Percentiles rank a stretch among this genome's conserved stretches.
These are phyloP conservation scores for Gila robusta DNA, from an alignment of 2,797 vertebrate genomes.

Conservation along the genomic window DNA sequence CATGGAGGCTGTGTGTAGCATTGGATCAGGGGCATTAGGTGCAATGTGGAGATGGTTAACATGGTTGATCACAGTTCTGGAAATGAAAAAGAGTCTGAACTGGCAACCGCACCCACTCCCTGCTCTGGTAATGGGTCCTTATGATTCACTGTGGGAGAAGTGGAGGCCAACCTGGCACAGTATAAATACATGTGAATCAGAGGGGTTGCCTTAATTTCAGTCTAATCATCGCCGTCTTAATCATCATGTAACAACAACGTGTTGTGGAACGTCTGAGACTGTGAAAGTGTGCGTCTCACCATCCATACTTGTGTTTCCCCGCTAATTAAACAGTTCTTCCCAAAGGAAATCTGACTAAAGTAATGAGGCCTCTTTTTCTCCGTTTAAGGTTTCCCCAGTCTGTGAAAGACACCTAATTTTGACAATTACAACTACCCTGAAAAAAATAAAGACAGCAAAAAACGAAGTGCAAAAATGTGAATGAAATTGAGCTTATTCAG, in stretches of 20 bases:
- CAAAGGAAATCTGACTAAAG: constrained; percentile 65
- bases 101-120: constrained; percentile 45
- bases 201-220: constrained; percentile 45
- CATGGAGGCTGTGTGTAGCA: neutral
- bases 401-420: constrained; percentile 69
- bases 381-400: constrained; percentile 64
- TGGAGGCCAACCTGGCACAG: constrained; percentile 38
- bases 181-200: constrained; percentile 34
- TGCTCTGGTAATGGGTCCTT: constrained; percentile 26
- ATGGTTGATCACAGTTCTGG: constrained; percentile 18
- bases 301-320: constrained; percentile 17
- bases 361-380: constrained; percentile 64
- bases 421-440: constrained; percentile 70
- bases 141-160: constrained; percentile 50
- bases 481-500: constrained; percentile 78
- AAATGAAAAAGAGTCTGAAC: constrained; percentile 8
- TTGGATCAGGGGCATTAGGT: constrained; percentile 11
- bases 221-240: constrained; percentile 21
- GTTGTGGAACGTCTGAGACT: constrained; percentile 18
- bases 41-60: constrained; percentile 30
- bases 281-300: neutral
- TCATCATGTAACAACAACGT: neutral
- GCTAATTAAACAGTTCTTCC: constrained; percentile 64
- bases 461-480: constrained; percentile 57
- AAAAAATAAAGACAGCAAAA: constrained; percentile 56